Evolutionary conservation across 1,140 invertebrate genomes (phyloP).

Genomic region (Drosophila baimaii): DNA sequence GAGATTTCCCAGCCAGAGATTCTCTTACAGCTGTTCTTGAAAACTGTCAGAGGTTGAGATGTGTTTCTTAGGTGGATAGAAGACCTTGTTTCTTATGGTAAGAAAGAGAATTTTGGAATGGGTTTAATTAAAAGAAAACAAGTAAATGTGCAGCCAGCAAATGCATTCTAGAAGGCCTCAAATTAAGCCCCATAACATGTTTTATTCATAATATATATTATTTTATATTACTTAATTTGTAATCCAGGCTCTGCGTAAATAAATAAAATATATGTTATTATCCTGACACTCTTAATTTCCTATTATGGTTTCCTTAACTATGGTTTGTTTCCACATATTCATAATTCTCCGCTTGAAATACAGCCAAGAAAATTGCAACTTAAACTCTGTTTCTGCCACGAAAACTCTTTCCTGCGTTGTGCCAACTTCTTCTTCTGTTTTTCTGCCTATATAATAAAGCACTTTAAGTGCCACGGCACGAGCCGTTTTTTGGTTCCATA

Average conservation of each 20-base stretch:
- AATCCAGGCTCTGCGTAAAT: background rate
- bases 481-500: constrained; percentile 50
- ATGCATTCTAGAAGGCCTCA: background rate
- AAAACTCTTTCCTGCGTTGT: constrained; percentile 16
- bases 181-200: background rate
- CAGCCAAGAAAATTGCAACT: background rate
- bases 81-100: background rate
- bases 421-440: background rate
- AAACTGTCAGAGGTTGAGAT: constrained; percentile 44
- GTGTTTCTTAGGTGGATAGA: too few relatives aligned
- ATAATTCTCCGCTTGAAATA: constrained; percentile 8
- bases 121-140: background rate
- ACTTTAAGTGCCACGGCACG: constrained; percentile 63
- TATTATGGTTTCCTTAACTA: background rate
- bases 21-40: constrained; percentile 20
- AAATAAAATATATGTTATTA: background rate
- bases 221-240: background rate
- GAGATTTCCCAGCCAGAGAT: background rate
- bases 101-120: too few relatives aligned
- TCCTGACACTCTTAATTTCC: background rate
- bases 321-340: background rate
- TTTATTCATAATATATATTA: background rate
- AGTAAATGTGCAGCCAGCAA: background rate
- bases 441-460: constrained; percentile 42
- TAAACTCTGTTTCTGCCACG: background rate